Evolutionary conservation across 2,797 vertebrate species (phyloP).

Genomic region (Bryconaethiops microstoma): DNA sequence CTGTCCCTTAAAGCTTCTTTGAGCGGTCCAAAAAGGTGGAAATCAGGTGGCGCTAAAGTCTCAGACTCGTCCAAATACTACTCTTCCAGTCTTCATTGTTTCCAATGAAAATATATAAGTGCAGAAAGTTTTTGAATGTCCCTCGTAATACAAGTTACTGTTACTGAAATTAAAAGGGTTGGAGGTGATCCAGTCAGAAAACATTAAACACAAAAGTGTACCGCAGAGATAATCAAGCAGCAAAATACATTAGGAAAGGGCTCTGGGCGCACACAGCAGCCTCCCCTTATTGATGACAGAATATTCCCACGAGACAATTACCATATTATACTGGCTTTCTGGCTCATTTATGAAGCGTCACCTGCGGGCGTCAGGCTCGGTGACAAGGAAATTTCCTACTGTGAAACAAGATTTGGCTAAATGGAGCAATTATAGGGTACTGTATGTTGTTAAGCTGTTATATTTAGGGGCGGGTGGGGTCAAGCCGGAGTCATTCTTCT

Average conservation of each 20-base stretch:
- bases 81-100: no score
- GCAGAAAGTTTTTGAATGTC: no score
- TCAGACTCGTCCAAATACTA: no score
- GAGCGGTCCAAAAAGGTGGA: no score
- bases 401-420: conserved; percentile 36
- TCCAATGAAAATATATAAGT: no score
- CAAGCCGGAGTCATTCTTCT: not conserved
- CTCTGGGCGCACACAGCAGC: not conserved
- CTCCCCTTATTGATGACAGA: conserved; percentile 27
- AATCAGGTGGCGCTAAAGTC: no score
- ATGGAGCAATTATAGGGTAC: conserved; percentile 15
- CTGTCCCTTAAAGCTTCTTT: no score
- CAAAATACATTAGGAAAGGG: conserved; percentile 3
- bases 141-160: no score
- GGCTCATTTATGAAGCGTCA: conserved; percentile 34
- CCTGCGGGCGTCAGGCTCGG: conserved; percentile 24
- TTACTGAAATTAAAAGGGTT: conserved; percentile 1
- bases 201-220: not conserved
- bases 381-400: conserved; percentile 27
- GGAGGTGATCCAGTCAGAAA: not conserved
- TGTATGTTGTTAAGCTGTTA: not conserved
- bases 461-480: not conserved
- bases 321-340: conserved; percentile 24
- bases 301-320: conserved; percentile 25
- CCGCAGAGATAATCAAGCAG: not conserved